A percentile compares a stretch with the other conserved stretches of the same genome.
phyloP scores from a whole-genome alignment of 2,797 vertebrate species.

The Streptopelia turtur region DNA sequence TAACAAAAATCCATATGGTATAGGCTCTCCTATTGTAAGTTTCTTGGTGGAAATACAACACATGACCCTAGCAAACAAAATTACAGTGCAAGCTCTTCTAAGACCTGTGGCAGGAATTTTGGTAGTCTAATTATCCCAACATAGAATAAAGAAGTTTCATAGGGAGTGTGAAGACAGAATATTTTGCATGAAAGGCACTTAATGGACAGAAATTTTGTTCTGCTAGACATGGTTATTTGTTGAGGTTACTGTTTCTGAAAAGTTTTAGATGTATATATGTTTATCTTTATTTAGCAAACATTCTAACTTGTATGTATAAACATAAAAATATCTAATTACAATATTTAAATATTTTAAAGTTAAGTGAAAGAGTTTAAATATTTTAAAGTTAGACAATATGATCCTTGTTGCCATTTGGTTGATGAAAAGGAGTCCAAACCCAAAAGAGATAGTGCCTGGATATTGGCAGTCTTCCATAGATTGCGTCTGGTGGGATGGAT shows the following conservation, averaged over 20 bases:
- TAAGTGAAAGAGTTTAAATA: background rate
- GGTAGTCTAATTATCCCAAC: background rate
- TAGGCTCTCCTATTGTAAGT: background rate
- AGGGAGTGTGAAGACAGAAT: background rate
- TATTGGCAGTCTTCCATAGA: background rate
- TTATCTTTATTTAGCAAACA: background rate
- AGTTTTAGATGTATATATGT: background rate
- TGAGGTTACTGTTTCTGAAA: background rate
- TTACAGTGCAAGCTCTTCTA: background rate
- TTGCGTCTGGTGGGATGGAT: background rate
- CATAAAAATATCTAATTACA: background rate
- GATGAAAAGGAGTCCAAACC: background rate
- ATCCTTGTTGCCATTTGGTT: background rate
- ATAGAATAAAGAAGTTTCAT: background rate
- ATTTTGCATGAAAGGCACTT: background rate
- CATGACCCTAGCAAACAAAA: background rate
- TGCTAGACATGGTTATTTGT: background rate
- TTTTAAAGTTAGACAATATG: background rate
- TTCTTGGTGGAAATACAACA: background rate
- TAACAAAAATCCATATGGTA: background rate
- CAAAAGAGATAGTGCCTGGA: background rate
- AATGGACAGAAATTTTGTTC: background rate
- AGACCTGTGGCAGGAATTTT: background rate
- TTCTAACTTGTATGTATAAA: background rate
- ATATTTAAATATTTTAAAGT: background rate